Evolutionary conservation across 2,797 vertebrate genomes (phyloP).

Genomic region (Xiphorhynchus erythropygius): DNA sequence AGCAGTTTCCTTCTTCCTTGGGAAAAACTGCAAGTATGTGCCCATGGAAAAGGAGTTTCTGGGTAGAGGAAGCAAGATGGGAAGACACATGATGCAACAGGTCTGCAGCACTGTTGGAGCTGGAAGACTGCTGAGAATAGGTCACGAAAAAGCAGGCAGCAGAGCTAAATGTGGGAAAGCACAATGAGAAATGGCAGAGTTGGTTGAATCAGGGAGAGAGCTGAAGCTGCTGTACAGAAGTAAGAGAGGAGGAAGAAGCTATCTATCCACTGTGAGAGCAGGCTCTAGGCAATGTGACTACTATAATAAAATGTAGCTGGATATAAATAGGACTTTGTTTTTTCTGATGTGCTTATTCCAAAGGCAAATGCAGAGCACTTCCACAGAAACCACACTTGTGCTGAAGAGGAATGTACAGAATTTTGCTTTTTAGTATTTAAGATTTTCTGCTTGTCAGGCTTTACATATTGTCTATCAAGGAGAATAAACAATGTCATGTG

Average conservation of each 20-base stretch:
- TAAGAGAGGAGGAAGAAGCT: background rate
- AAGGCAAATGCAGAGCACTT: background rate
- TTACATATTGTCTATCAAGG: background rate
- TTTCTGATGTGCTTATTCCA: background rate
- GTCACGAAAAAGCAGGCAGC: background rate
- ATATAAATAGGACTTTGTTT: background rate
- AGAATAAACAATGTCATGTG: background rate
- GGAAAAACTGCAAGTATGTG: background rate
- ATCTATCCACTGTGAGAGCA: background rate
- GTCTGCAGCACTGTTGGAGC: background rate
- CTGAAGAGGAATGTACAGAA: background rate
- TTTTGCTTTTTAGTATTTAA: background rate
- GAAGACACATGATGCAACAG: background rate
- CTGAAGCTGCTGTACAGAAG: background rate
- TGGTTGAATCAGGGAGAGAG: background rate
- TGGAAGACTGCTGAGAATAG: background rate
- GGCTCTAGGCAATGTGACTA: background rate
- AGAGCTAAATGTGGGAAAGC: background rate
- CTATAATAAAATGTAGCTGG: background rate
- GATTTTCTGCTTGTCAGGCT: background rate
- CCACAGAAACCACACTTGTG: rapidly evolving
- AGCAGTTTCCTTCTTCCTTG: background rate
- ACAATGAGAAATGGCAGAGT: rapidly evolving
- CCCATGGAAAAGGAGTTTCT: background rate
- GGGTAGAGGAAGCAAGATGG: background rate